Conservation (phyloP, 2,797 vertebrate genomes). For the Alcedo atthis region DNA sequence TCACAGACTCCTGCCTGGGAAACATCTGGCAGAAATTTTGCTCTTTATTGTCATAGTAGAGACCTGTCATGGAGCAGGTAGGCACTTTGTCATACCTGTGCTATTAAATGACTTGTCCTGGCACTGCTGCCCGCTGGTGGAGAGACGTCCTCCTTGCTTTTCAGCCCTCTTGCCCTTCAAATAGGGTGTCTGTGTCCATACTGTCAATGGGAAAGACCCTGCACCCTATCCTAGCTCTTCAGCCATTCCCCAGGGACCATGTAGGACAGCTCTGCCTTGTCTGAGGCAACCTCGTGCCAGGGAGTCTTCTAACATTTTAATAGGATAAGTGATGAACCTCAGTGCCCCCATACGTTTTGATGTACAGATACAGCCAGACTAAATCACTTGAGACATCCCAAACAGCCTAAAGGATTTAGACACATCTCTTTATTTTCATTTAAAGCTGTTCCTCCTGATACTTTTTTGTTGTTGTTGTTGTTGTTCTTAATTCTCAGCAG, state of each 20-base stretch:
- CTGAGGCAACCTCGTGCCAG: not conserved
- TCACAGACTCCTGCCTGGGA: not conserved
- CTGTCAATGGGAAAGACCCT: not conserved
- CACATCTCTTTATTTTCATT: conserved; percentile 62
- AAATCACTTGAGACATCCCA: conserved; percentile 55
- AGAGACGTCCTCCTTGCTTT: accelerated
- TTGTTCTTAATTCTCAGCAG: not conserved
- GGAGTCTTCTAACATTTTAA: conserved; percentile 52
- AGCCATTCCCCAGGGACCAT: not conserved
- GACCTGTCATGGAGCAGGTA: not conserved
- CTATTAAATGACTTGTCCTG: not conserved
- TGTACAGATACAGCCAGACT: conserved; percentile 21
- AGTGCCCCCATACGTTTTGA: conserved; percentile 29
- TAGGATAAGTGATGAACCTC: conserved; percentile 48
- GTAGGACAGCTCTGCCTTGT: not conserved
- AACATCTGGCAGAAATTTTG: not conserved
- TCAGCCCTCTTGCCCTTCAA: not conserved
- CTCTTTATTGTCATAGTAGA: not conserved
- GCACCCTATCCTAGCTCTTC: accelerated
- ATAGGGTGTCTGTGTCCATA: not conserved
- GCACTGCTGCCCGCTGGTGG: not conserved
- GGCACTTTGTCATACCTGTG: accelerated
- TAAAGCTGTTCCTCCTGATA: conserved; percentile 48
- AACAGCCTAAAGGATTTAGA: conserved; percentile 62
- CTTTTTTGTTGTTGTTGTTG: too few species aligned